Conservation (phyloP, 2,888 invertebrate species). For the Drosophila melanocephala region DNA sequence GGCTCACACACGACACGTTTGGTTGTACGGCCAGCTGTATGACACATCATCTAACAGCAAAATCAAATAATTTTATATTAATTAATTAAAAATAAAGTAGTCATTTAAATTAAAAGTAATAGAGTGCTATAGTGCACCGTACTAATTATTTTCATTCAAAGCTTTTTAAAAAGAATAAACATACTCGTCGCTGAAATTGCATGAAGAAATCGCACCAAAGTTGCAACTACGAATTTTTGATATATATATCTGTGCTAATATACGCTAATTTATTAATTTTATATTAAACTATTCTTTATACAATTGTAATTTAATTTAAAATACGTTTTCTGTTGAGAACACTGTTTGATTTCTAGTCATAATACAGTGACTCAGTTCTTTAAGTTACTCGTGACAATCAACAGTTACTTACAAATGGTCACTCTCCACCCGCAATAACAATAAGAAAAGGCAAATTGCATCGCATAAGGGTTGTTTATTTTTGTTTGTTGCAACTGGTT, state of each 20-base stretch:
- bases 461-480: constrained; percentile 9
- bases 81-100: background rate
- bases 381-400: constrained; percentile 11
- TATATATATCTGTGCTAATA: background rate
- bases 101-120: background rate
- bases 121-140: background rate
- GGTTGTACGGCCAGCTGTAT: background rate
- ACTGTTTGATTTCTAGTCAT: background rate
- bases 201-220: background rate
- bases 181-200: background rate
- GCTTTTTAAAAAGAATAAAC: background rate
- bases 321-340: background rate
- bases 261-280: background rate
- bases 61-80: background rate
- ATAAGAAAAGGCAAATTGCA: constrained; percentile 23
- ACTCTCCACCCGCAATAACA: constrained; percentile 11
- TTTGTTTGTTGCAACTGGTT: constrained; percentile 8
- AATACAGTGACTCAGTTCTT: background rate
- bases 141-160: background rate
- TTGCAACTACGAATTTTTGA: background rate
- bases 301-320: background rate
- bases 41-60: background rate
- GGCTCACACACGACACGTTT: constrained; percentile 36
- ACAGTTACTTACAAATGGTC: constrained; percentile 18
- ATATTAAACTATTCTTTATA: background rate